These are phyloP conservation scores for Amphiprion ocellaris DNA, from an alignment of 2,113 vertebrate genomes.

Conservation along the genomic window DNA sequence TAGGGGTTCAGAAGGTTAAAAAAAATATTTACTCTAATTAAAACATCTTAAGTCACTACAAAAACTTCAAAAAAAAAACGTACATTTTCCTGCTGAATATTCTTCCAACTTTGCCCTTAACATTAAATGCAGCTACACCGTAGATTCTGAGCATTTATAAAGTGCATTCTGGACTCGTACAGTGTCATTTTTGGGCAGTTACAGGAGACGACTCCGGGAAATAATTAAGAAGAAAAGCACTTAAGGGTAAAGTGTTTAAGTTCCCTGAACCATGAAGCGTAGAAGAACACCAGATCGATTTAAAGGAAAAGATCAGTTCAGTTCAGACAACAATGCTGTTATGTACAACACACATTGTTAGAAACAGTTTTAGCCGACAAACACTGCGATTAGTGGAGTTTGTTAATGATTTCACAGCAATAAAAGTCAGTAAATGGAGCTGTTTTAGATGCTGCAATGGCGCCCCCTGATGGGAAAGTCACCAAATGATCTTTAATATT, in stretches of 20 bases:
- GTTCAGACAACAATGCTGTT: conserved; percentile 29
- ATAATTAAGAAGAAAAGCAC: background rate
- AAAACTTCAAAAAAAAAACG: too few relatives aligned
- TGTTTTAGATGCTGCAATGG: background rate
- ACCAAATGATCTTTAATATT: too few relatives aligned
- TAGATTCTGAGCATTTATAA: too few relatives aligned
- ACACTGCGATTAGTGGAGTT: conserved; percentile 35
- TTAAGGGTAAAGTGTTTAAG: background rate
- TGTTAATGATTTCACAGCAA: conserved; percentile 43
- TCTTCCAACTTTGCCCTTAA: too few relatives aligned
- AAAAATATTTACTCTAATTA: background rate
- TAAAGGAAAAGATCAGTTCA: conserved; percentile 5
- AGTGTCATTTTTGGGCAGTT: background rate
- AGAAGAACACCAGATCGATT: background rate
- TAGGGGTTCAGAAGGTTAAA: too few relatives aligned
- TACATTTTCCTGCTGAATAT: too few relatives aligned
- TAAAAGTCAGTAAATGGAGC: background rate
- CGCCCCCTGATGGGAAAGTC: background rate
- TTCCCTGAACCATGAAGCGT: conserved; percentile 11
- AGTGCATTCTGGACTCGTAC: background rate
- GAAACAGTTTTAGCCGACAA: conserved; percentile 41
- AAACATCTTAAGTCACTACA: background rate
- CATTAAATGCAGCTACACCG: too few relatives aligned
- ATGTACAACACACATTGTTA: conserved; percentile 52
- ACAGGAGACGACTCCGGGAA: background rate